Evolutionary conservation across 2,113 vertebrate genomes (phyloP), one percentile per base, ranked within the genome.

Genomic region (Pachyramphus minor): DNA sequence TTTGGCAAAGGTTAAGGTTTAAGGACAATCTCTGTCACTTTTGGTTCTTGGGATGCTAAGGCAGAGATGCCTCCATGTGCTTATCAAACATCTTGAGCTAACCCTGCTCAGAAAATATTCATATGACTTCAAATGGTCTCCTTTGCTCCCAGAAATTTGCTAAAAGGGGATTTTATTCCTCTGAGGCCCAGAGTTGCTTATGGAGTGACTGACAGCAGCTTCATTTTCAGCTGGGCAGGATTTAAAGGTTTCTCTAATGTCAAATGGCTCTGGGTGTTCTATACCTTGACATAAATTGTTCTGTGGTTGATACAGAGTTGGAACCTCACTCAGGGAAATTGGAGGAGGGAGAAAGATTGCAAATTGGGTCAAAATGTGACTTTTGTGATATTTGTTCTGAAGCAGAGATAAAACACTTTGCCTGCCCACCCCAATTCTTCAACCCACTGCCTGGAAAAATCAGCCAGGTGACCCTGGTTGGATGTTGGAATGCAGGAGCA

Each of bases 11-110:
- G 18, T 63, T 13, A 2, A 67, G 35, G 2, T 30, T 84, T 41
- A 14, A 60, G 47, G 64, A 52, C 0, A 1, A 39, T 39, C 23
- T 49, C 71, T 79, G 25, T 18, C 64, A 8, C 58, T 64, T 45
- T 2, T 1, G 20, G 14, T 5, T 77, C 30, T 63, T 14, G 23
- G 50, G 42, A 27, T 30, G n/a, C 8, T 14, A 2, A 84, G 39
- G 50, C 33, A 60, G 55, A 58, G 63, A 25, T 25, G 23, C 0
- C 0, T 45, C 56, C 0, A 0, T 6, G 11, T 45, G 24, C 33
- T 53, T 47, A 25, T 63, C 53, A 20, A 63, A 62, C 8, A 44
- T 14, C 50, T 64, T 17, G 20, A 24, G n/a, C 22, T 59, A 41
- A 12, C 11, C 18, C 14, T 82, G 49, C 31, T 31, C 1, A 1